phyloP scores from a whole-genome alignment of 2,888 invertebrate genomes.

The Enchytraeus crypticus region DNA sequence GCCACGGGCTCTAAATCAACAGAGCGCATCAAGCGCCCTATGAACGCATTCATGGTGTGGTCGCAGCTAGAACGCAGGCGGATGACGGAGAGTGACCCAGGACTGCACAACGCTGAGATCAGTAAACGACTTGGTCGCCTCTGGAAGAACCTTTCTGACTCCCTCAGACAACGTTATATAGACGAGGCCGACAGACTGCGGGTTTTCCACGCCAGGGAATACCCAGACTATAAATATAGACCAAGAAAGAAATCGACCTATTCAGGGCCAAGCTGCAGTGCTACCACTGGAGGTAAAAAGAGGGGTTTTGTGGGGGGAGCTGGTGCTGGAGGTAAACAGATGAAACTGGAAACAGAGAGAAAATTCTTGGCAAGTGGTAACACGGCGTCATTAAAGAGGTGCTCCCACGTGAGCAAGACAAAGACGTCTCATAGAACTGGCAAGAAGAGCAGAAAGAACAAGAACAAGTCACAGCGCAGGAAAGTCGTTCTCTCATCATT shows the following conservation, averaged over 20 bases:
- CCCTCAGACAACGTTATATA: slow-evolving; percentile 73
- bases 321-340: background rate
- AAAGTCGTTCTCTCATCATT: background rate
- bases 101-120: slow-evolving; percentile 92
- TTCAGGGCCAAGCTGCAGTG: background rate
- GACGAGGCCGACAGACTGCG: slow-evolving; percentile 84
- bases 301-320: no score
- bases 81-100: slow-evolving; percentile 88
- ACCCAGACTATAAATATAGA: slow-evolving; percentile 91
- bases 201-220: slow-evolving; percentile 83
- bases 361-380: background rate
- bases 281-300: background rate
- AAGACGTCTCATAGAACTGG: background rate
- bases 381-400: background rate
- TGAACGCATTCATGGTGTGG: slow-evolving; percentile 97
- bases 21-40: slow-evolving; percentile 95
- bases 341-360: background rate
- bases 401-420: background rate
- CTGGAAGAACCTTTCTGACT: slow-evolving; percentile 55
- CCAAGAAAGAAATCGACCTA: slow-evolving; percentile 72
- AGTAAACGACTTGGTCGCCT: slow-evolving; percentile 60
- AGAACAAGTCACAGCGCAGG: background rate
- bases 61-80: slow-evolving; percentile 91
- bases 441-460: background rate
- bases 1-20: slow-evolving; percentile 87